Conservation (phyloP, 1,140 invertebrate species). For the honey bee (Apis mellifera) region DNA sequence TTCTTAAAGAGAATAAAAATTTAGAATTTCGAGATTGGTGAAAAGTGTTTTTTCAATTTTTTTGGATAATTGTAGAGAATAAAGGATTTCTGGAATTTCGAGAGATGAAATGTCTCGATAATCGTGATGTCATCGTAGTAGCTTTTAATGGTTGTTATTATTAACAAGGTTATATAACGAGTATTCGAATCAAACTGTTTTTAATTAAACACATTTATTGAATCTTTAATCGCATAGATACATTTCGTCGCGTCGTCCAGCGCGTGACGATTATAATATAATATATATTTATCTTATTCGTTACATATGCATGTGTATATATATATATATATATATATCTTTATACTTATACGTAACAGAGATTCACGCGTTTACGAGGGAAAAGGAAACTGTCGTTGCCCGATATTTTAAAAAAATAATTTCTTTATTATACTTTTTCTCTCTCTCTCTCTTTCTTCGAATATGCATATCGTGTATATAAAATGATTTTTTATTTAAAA, state of each 20-base stretch:
- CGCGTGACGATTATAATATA: constrained; percentile 62
- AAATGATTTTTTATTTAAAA: background rate
- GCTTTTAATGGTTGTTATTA: too few species aligned
- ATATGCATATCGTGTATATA: too few species aligned
- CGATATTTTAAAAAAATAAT: too few species aligned
- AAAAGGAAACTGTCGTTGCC: constrained; percentile 13
- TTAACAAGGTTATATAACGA: constrained; percentile 5
- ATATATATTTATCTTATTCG: constrained; percentile 42
- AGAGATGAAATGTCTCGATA: too few species aligned
- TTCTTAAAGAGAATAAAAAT: too few species aligned
- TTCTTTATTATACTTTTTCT: too few species aligned
- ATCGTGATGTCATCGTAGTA: too few species aligned
- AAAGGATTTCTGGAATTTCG: too few species aligned
- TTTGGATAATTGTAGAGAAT: too few species aligned
- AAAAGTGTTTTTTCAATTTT: too few species aligned
- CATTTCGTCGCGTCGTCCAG: constrained; percentile 63
- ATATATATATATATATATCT: constrained; percentile 31
- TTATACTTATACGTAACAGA: constrained; percentile 38
- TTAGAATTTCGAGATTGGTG: too few species aligned
- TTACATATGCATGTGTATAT: constrained; percentile 38
- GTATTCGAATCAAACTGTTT: background rate
- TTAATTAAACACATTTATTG: constrained; percentile 70
- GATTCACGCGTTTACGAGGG: constrained; percentile 27
- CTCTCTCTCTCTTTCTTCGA: too few species aligned
- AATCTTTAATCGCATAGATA: constrained; percentile 57